phyloP scores from a whole-genome alignment of 2,113 vertebrate genomes.

The Xerus inauris region DNA sequence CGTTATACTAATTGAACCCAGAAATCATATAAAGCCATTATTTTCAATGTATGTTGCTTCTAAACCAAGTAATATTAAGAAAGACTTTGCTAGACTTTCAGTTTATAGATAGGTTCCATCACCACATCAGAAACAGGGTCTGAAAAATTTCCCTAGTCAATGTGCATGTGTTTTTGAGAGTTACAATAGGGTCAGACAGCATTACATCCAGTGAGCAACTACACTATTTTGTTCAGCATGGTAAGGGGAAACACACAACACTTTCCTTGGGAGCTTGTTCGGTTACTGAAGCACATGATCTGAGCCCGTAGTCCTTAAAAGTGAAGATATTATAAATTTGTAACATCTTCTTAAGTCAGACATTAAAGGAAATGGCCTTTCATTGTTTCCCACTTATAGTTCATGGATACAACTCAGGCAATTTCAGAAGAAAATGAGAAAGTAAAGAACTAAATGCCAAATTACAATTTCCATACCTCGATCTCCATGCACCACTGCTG shows the following conservation, averaged over 20 bases:
- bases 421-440: constrained; percentile 71
- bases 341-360: background rate
- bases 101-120: background rate
- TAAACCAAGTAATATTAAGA: background rate
- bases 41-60: background rate
- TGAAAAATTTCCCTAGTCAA: background rate
- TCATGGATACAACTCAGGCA: constrained; percentile 24
- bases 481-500: constrained; percentile 43
- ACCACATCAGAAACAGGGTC: background rate
- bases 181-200: background rate
- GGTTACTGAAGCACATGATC: background rate
- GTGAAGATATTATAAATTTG: background rate
- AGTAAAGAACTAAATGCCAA: constrained; percentile 69
- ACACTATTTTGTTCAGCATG: background rate
- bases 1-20: background rate
- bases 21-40: background rate
- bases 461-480: constrained; percentile 73
- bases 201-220: background rate
- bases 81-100: background rate
- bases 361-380: constrained; percentile 27
- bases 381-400: constrained; percentile 36
- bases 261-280: background rate
- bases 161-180: background rate
- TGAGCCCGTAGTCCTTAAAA: background rate
- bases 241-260: background rate